Conservation (phyloP, 2,113 vertebrate species). For the Casuarius casuarius region DNA sequence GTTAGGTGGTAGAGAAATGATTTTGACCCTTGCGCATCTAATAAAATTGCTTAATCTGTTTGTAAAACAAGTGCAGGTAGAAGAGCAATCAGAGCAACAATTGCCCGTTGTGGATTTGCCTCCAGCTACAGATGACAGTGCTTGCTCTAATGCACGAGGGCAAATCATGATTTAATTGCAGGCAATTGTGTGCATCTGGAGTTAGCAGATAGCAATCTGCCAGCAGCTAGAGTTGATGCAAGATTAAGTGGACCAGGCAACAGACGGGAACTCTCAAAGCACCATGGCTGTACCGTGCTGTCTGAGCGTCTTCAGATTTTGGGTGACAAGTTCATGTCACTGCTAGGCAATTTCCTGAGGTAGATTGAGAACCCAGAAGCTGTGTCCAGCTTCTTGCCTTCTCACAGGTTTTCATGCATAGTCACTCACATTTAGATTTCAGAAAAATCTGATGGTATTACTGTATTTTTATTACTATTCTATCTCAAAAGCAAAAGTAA, state of each 20-base stretch:
- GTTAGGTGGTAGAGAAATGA: too few species aligned
- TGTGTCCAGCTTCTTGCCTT: not conserved
- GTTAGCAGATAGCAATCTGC: not conserved
- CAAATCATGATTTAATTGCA: too few species aligned
- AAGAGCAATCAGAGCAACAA: too few species aligned
- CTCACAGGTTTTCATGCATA: not conserved
- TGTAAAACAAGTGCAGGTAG: too few species aligned
- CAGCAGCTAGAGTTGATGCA: not conserved
- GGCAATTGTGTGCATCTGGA: too few species aligned
- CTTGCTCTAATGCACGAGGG: too few species aligned
- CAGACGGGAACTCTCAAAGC: not conserved
- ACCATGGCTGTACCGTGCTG: rapidly evolving
- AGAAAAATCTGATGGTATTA: not conserved
- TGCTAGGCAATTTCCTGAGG: not conserved
- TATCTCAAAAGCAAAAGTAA: not conserved
- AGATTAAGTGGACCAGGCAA: rapidly evolving
- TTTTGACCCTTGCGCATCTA: too few species aligned
- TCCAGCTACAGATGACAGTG: too few species aligned
- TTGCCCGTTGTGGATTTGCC: too few species aligned
- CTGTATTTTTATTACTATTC: not conserved
- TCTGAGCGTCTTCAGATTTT: rapidly evolving
- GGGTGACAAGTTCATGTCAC: not conserved
- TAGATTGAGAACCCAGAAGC: not conserved
- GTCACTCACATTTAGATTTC: not conserved
- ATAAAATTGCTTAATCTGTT: too few species aligned